Evolutionary conservation across 1,140 invertebrate genomes (phyloP).

Genomic region (Penaeus vannamei): DNA sequence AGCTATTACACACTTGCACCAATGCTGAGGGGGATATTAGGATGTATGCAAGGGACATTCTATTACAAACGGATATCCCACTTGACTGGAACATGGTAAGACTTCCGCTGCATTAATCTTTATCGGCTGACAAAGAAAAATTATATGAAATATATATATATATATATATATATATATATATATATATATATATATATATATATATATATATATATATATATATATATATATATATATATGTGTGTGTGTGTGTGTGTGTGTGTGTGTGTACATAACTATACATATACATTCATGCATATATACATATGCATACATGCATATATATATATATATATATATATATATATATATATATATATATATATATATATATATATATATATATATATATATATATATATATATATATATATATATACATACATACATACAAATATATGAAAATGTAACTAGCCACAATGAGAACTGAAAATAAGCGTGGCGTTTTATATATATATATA

Average conservation of each 20-base stretch:
- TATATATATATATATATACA: not conserved
- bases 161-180: slow-evolving; percentile 12
- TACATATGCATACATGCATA: too few species aligned
- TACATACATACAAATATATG: not conserved
- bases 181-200: not conserved
- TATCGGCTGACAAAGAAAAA: too few species aligned
- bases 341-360: not conserved
- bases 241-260: too few species aligned
- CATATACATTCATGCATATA: not conserved
- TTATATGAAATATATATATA: slow-evolving; percentile 3
- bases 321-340: not conserved
- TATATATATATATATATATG: not conserved
- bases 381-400: slow-evolving; percentile 5
- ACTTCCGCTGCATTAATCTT: not conserved
- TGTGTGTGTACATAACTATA: not conserved
- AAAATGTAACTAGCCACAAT: too few species aligned
- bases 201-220: not conserved
- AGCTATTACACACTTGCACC: too few species aligned
- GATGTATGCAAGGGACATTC: too few species aligned
- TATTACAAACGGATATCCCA: too few species aligned
- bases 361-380: not conserved
- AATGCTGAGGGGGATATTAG: too few species aligned
- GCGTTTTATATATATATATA: too few species aligned
- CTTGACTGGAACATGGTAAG: too few species aligned
- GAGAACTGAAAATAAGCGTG: too few species aligned